Evolutionary conservation across 2,888 invertebrate genomes (phyloP).

Genomic region (Eupithecia abbreviata): DNA sequence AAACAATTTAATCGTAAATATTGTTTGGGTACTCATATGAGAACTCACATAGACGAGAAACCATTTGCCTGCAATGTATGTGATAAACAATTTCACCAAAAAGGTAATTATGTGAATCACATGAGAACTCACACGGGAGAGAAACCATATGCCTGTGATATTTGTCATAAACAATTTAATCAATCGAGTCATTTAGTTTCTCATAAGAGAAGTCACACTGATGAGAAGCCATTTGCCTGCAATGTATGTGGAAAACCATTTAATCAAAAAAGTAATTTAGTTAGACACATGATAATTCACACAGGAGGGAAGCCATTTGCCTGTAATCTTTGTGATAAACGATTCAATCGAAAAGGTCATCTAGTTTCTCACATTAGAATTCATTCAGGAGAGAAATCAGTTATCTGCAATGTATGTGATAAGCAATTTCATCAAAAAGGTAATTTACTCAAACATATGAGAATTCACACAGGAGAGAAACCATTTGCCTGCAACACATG

Average conservation of each 20-base stretch:
- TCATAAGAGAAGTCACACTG: constrained; percentile 1
- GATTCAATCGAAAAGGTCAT: background rate
- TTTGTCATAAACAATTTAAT: background rate
- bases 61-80: background rate
- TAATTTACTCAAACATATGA: background rate
- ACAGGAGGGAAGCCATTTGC: background rate
- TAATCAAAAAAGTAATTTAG: constrained; percentile 7
- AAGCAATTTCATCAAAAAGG: background rate
- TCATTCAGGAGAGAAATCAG: background rate
- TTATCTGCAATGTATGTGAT: background rate
- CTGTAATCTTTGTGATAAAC: constrained; percentile 3
- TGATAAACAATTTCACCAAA: background rate
- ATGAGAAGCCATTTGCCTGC: constrained; percentile 4
- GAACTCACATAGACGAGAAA: background rate
- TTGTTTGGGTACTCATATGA: background rate
- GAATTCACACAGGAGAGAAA: constrained; percentile 1
- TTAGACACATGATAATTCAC: constrained; percentile 9
- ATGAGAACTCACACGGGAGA: background rate
- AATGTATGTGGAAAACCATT: constrained; percentile 1
- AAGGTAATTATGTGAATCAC: background rate
- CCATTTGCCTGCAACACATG: background rate
- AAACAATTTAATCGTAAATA: constrained; percentile 6
- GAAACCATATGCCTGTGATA: background rate
- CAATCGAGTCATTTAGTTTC: background rate
- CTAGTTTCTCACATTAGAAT: background rate